Conservation (phyloP, 2,888 invertebrate genomes). For the Trichopria drosophilae region DNA sequence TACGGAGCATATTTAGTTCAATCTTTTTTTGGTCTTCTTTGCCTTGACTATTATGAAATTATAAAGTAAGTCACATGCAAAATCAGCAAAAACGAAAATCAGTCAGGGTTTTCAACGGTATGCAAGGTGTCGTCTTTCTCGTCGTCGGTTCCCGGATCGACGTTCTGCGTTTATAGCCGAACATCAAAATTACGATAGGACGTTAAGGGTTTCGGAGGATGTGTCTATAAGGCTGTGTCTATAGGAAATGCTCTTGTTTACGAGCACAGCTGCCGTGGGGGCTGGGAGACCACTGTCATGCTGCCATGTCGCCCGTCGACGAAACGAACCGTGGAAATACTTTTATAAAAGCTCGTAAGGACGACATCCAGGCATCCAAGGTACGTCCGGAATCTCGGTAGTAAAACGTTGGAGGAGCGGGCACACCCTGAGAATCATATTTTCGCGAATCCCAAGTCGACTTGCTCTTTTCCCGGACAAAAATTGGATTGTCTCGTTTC, state of each 20-base stretch:
- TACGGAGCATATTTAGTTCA: too few relatives aligned
- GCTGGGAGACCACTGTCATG: too few relatives aligned
- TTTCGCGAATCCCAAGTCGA: conserved; percentile 27
- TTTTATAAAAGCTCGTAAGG: conserved; percentile 35
- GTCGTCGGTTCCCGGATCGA: not conserved
- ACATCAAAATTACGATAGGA: conserved; percentile 46
- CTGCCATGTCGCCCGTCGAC: conserved; percentile 23
- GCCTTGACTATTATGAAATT: too few relatives aligned
- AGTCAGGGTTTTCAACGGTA: too few relatives aligned
- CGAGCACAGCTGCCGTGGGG: conserved; percentile 26
- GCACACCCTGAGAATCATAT: too few relatives aligned
- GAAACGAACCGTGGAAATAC: conserved; percentile 31
- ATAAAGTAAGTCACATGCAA: too few relatives aligned
- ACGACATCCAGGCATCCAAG: too few relatives aligned
- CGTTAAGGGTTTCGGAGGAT: conserved; percentile 42
- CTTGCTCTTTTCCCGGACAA: conserved; percentile 33
- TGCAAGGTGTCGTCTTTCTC: not conserved
- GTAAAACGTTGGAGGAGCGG: too few relatives aligned
- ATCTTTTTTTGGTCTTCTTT: too few relatives aligned
- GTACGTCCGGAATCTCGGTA: too few relatives aligned
- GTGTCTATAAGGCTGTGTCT: conserved; percentile 10
- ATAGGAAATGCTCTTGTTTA: conserved; percentile 35
- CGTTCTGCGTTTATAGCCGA: conserved; percentile 32
- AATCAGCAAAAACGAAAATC: too few relatives aligned
- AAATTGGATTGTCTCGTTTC: conserved; percentile 29